Evolutionary conservation across 2,797 vertebrate species (phyloP), one percentile per base, ranked within the genome.

Genomic region (Falco peregrinus): DNA sequence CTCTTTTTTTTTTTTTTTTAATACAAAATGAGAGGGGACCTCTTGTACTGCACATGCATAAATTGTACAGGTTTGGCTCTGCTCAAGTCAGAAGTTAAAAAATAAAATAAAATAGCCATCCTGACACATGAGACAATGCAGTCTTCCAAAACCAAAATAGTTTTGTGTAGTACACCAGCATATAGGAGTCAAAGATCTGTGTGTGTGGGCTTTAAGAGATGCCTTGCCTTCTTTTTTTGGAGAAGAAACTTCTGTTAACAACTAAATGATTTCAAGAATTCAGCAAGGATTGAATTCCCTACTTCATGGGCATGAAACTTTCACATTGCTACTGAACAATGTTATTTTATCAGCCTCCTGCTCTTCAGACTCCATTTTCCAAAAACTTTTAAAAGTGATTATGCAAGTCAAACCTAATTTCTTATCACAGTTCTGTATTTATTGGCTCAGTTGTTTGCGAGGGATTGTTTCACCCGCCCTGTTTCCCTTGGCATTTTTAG

Each of bases 61-160:
- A 87, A 91, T 93, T 71, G 63, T 84, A 5, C 84, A 88, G 51
- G 50, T 82, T 96, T 95, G 93, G 89, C 89, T 93, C 63, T 39
- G 65, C 80, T 93, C 31, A 16, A 93, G 77, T 60, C 89, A 73
- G 76, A 48, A 84, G 73, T 83, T 85, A 84, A 87, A 89, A 86
- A 80, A 75, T 33, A 67, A 90, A 94, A 80, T 69, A 57, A 86
- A 92, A 93, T 88, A 70, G 89, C 79, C 83, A 48, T 80, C 63
- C 87, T 76, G 90, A 85, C 29, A 54, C n/a, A 90, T 91, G 95
- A 97, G 83, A 94, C 96, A 95, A 64, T 59, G 43, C 90, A 85
- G 87, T 86, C 93, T 90, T 95, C 97, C 92, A 94, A 96, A 96
- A 74, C 95, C 97, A 89, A 81, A 97, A 95, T 92, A 96, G 94